Conservation (phyloP, 2,888 invertebrate species). For the Xiphydria camelus region DNA sequence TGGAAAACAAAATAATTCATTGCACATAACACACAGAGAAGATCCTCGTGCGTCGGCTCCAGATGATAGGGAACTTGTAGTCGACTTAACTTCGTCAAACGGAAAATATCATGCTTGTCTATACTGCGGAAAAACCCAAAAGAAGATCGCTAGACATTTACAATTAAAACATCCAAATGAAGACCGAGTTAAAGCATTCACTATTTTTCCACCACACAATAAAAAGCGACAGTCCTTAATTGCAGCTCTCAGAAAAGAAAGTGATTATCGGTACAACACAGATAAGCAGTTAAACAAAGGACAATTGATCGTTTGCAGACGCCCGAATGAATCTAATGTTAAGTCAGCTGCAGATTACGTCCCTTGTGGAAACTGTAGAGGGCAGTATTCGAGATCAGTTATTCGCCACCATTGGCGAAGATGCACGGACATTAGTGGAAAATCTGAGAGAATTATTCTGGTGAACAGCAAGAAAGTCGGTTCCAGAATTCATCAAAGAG, state of each 20-base stretch:
- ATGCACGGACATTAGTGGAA: slow-evolving; percentile 10
- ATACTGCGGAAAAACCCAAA: slow-evolving; percentile 15
- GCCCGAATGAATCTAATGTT: slow-evolving; percentile 10
- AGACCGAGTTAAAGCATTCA: slow-evolving; percentile 19
- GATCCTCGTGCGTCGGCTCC: too few relatives aligned
- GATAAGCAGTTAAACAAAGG: slow-evolving; percentile 11
- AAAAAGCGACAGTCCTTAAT: slow-evolving; percentile 12
- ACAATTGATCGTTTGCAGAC: slow-evolving; percentile 13
- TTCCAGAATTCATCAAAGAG: slow-evolving; percentile 17
- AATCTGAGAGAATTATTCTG: slow-evolving; percentile 14
- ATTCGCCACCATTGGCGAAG: slow-evolving; percentile 18
- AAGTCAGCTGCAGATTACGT: slow-evolving; percentile 15
- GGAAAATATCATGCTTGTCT: slow-evolving; percentile 21
- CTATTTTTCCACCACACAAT: slow-evolving; percentile 6
- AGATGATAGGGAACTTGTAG: too few relatives aligned
- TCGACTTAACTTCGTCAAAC: too few relatives aligned
- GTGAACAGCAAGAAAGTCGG: slow-evolving; percentile 14
- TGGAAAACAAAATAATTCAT: too few relatives aligned
- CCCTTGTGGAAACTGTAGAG: slow-evolving; percentile 18
- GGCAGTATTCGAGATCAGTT: slow-evolving; percentile 10
- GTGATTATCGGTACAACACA: slow-evolving; percentile 15
- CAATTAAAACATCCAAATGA: slow-evolving; percentile 11
- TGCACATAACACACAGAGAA: too few relatives aligned
- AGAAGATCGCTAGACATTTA: slow-evolving; percentile 19
- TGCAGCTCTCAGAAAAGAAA: slow-evolving; percentile 11